These are phyloP conservation scores for Pogoniulus pusillus DNA, from an alignment of 2,797 vertebrate species.

Conservation along the genomic window DNA sequence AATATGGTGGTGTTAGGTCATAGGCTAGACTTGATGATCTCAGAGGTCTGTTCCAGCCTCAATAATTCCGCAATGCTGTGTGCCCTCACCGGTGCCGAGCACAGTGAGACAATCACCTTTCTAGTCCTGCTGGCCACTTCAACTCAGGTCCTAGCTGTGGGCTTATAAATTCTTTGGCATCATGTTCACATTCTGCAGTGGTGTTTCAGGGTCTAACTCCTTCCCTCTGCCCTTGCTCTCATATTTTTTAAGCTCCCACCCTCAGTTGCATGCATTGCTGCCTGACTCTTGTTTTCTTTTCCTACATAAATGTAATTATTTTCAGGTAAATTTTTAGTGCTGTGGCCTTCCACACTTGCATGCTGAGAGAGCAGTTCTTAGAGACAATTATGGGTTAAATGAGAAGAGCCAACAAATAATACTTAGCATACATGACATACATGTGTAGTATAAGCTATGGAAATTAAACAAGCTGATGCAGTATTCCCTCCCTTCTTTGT, in stretches of 20 bases:
- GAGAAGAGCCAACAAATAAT: neutral
- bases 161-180: neutral
- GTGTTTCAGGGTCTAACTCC: neutral
- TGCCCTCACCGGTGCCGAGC: too few relatives aligned
- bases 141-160: neutral
- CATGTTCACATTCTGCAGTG: neutral
- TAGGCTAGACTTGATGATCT: too few relatives aligned
- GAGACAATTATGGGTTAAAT: neutral
- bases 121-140: neutral
- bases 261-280: neutral
- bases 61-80: too few relatives aligned
- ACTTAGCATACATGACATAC: neutral
- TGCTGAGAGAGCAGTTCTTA: neutral
- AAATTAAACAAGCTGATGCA: neutral
- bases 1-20: too few relatives aligned
- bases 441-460: neutral
- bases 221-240: neutral
- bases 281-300: neutral
- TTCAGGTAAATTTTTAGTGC: neutral
- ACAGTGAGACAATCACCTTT: too few relatives aligned
- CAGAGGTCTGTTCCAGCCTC: too few relatives aligned
- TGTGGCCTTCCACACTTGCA: neutral
- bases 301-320: neutral
- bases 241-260: neutral
- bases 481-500: neutral